phyloP scores from a whole-genome alignment of 1,140 invertebrate species.

The Sarcophaga bullata region DNA sequence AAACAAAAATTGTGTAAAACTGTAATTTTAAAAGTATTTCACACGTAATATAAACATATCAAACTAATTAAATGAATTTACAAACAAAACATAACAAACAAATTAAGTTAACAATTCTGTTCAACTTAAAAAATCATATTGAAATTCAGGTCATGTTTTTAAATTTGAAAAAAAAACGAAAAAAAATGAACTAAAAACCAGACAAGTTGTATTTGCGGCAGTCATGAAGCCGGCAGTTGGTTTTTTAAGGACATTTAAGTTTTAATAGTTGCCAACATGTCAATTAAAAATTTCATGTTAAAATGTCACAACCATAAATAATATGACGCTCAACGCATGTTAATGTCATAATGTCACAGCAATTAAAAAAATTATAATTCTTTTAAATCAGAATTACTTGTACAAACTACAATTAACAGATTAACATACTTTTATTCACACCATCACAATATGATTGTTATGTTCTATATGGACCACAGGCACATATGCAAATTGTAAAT shows the following conservation, averaged over 20 bases:
- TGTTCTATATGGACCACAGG: too few relatives aligned
- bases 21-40: neutral
- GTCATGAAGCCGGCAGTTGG: neutral
- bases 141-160: conserved; percentile 10
- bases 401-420: too few relatives aligned
- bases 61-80: neutral
- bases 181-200: neutral
- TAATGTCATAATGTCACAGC: too few relatives aligned
- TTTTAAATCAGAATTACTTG: too few relatives aligned
- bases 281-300: conserved; percentile 3
- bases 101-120: neutral
- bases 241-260: neutral
- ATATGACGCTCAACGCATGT: too few relatives aligned
- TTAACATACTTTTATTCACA: too few relatives aligned
- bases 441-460: too few relatives aligned
- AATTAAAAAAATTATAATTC: too few relatives aligned
- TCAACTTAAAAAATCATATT: neutral
- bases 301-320: neutral
- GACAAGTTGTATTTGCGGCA: neutral
- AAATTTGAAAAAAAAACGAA: neutral
- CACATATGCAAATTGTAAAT: too few relatives aligned
- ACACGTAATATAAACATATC: conserved; percentile 21
- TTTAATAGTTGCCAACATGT: neutral
- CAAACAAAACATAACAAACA: neutral
- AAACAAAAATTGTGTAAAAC: too few relatives aligned